Conservation (phyloP, 2,888 invertebrate genomes). For the Micoletzkya japonica region DNA sequence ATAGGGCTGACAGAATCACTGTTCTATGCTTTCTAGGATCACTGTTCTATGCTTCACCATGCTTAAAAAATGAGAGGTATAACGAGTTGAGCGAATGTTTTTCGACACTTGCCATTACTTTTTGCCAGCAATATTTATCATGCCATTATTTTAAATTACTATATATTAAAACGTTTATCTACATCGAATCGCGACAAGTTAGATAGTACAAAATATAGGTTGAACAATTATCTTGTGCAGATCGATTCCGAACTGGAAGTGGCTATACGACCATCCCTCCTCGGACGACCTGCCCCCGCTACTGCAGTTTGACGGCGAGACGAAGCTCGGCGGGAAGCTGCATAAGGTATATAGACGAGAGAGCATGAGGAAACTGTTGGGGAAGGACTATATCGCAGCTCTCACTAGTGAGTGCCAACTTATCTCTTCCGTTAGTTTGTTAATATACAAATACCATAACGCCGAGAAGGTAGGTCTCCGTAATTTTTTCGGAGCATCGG, state of each 20-base stretch:
- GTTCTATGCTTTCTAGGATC: too few species aligned
- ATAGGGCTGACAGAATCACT: neutral
- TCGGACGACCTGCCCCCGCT: slow-evolving; percentile 44
- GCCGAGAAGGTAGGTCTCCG: too few species aligned
- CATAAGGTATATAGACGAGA: slow-evolving; percentile 34
- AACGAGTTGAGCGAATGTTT: neutral
- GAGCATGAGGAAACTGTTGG: neutral
- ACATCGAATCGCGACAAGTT: neutral
- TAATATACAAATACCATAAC: too few species aligned
- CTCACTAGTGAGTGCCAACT: neutral
- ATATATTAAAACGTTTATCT: too few species aligned
- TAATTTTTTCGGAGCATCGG: too few species aligned
- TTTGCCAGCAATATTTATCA: too few species aligned
- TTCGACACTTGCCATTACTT: neutral
- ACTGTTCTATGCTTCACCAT: too few species aligned
- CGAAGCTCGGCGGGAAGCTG: slow-evolving; percentile 50
- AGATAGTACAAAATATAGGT: slow-evolving; percentile 1
- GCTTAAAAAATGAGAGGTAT: neutral
- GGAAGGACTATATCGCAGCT: neutral
- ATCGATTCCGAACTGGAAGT: slow-evolving; percentile 59
- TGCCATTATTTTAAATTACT: too few species aligned
- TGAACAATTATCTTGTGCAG: slow-evolving; percentile 32
- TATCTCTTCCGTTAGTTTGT: too few species aligned
- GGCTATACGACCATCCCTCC: slow-evolving; percentile 44
- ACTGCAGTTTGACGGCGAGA: slow-evolving; percentile 62